Evolutionary conservation across 2,797 vertebrate genomes (phyloP).

Genomic region (Glyptemys insculpta): DNA sequence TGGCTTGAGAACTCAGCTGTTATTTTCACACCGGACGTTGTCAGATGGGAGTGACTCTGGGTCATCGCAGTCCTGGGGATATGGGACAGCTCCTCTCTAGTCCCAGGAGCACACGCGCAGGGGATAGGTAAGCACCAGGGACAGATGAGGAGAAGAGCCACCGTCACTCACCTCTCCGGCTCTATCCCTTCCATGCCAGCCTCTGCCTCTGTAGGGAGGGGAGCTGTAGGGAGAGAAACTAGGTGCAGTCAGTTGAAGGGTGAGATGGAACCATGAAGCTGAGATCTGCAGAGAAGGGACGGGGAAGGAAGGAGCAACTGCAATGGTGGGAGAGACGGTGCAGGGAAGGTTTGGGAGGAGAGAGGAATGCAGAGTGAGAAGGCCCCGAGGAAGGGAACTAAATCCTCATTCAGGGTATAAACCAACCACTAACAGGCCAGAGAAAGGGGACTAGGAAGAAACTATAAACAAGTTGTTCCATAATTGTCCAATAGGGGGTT

Average conservation of each 20-base stretch:
- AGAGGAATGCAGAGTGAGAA: background rate
- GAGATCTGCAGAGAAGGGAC: background rate
- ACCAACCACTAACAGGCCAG: background rate
- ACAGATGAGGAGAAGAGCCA: background rate
- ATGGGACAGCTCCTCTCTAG: background rate
- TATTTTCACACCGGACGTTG: rapidly evolving
- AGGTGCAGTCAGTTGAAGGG: rapidly evolving
- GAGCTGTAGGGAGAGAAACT: background rate
- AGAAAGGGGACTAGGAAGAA: background rate
- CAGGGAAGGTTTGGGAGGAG: rapidly evolving
- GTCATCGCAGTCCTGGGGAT: rapidly evolving
- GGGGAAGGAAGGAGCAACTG: background rate
- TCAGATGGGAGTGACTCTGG: rapidly evolving
- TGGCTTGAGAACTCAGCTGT: rapidly evolving
- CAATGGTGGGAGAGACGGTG: background rate
- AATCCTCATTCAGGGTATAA: background rate
- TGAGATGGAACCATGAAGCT: background rate
- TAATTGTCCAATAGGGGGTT: background rate
- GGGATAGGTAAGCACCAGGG: background rate
- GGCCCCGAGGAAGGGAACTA: background rate
- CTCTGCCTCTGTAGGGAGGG: rapidly evolving
- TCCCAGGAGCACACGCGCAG: rapidly evolving
- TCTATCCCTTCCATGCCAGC: rapidly evolving
- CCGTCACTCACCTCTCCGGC: background rate
- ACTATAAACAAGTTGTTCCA: background rate